Base-by-base conservation (phyloP, 2,888 invertebrate genomes). In the Drosophila formosana region DNA sequence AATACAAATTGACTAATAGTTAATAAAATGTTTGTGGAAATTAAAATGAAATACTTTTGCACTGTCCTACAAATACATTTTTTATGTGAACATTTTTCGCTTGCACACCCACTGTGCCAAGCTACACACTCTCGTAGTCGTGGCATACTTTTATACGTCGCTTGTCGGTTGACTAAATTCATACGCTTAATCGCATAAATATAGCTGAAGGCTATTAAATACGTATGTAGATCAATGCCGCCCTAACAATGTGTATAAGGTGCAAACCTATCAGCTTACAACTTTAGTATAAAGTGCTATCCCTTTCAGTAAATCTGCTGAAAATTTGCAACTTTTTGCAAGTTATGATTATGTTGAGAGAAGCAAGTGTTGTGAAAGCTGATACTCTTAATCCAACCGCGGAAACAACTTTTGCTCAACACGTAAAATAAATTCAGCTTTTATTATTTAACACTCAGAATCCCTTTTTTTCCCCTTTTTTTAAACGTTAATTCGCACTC, bases 181-280 rank as follows among this genome's bases (percentile, higher is more conserved):
- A 75, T 77, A 46, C 65, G 62, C 82, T 71, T 77, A 85, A 88
- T 85, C 72, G 88, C 85, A 66, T 82, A 77, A 79, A 82, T 74
- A 77, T 75, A 66, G 77, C 77, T 75, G 66, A 63, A 74, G 75
- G 75, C 43, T 79, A 67, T 78, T 86, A 47, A 67, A 67, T 45
- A 37, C 32, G 11, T 47, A 34, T 28, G 11, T 34, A 13, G 28
- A n/a, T 25, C 34, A 47, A n/a, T 34, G 34, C 18, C 28, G 58
- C 62, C 69, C 72, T 49, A 73, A 62, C 57, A 77, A 46, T n/a
- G 56, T 28, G 18, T 23, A 26, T 43, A 34, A 18, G 23, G 23
- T 43, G n/a, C 8, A 55, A 13, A 3, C 23, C 23, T n/a, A n/a
- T 55, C n/a, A 56, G 13, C 13, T 34, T 30, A 0, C 1, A 45